Conservation (phyloP, 2,113 vertebrate species). For the Chrysemys picta region DNA sequence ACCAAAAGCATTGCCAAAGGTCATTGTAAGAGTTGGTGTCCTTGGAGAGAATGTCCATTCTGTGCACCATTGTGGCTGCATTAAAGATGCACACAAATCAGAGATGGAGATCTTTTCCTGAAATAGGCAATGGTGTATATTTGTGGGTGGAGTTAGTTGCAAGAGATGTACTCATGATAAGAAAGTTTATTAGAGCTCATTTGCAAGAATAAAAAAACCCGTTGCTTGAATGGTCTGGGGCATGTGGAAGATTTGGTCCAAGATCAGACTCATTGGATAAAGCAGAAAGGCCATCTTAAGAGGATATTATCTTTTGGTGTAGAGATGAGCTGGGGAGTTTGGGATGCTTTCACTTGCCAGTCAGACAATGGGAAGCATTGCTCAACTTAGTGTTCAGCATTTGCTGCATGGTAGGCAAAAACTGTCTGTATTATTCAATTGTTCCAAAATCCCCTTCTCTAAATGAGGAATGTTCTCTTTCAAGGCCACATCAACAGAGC, state of each 20-base stretch:
- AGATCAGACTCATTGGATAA: neutral
- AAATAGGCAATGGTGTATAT: fast-evolving
- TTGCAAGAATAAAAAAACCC: fast-evolving
- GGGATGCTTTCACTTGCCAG: neutral
- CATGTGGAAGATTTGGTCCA: neutral
- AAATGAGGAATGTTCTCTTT: neutral
- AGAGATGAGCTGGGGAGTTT: neutral
- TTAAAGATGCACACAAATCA: fast-evolving
- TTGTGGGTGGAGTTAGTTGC: fast-evolving
- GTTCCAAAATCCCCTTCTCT: neutral
- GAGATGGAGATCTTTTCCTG: neutral
- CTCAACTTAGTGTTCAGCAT: fast-evolving
- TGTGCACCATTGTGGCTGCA: fast-evolving
- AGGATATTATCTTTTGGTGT: fast-evolving
- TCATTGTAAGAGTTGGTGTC: neutral
- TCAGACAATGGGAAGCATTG: neutral
- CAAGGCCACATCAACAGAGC: neutral
- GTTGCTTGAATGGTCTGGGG: fast-evolving
- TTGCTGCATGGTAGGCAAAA: neutral
- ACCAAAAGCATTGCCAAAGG: neutral
- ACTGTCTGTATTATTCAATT: fast-evolving
- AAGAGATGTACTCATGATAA: neutral
- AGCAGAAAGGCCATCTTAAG: neutral
- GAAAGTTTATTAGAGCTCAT: neutral
- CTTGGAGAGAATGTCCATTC: fast-evolving